Percentiles rank a stretch among this genome's conserved stretches.
These are phyloP conservation scores for Anthoscopus minutus DNA, from an alignment of 2,113 vertebrate species.

Conservation along the genomic window DNA sequence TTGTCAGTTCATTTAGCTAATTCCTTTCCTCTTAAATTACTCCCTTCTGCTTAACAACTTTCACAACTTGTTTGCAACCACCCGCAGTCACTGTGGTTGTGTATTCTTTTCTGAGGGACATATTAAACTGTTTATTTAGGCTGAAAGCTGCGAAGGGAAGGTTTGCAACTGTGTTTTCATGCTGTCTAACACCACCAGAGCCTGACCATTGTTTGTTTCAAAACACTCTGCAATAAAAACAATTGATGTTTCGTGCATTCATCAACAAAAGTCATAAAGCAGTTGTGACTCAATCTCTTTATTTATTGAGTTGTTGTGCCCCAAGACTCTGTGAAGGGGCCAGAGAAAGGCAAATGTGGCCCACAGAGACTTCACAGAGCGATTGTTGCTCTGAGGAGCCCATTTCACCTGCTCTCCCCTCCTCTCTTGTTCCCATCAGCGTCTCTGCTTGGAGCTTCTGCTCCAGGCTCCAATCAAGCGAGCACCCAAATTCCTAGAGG, in stretches of 20 bases:
- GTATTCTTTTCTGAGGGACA: slow-evolving; percentile 12
- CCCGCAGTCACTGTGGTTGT: slow-evolving; percentile 12
- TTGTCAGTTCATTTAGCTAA: slow-evolving; percentile 1
- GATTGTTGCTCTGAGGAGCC: neutral
- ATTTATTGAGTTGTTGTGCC: neutral
- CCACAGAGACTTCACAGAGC: neutral
- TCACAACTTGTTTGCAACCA: slow-evolving; percentile 49
- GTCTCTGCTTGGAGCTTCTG: neutral
- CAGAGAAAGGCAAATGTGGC: neutral
- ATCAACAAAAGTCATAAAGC: neutral
- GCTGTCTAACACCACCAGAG: slow-evolving; percentile 37
- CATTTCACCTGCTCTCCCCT: neutral
- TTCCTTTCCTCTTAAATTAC: neutral
- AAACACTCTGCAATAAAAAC: neutral
- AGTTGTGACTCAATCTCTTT: neutral
- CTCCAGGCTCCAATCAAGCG: slow-evolving; percentile 34
- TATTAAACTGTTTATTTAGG: slow-evolving; percentile 44
- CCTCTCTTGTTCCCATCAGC: rapidly evolving
- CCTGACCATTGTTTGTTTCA: slow-evolving; percentile 28
- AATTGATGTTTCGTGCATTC: slow-evolving; percentile 25
- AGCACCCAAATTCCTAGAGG: slow-evolving; percentile 57
- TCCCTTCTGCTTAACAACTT: slow-evolving; percentile 19
- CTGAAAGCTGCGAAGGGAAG: slow-evolving; percentile 16
- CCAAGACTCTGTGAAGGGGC: neutral
- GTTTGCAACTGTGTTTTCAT: slow-evolving; percentile 50